Base-by-base conservation (phyloP, 2,797 vertebrate genomes). In the Danio aesculapii region DNA sequence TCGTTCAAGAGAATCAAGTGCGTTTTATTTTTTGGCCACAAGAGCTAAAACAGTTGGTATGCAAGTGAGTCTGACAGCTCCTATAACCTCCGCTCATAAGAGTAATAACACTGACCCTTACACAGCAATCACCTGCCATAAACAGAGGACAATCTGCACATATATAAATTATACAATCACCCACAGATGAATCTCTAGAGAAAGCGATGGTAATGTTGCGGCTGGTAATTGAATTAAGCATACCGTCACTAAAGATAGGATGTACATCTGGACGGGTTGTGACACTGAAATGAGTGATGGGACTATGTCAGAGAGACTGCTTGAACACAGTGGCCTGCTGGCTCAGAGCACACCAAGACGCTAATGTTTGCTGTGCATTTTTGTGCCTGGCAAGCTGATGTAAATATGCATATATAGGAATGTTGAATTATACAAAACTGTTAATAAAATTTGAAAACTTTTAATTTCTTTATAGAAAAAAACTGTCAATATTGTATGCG, bases 121-220 rank as follows among this genome's bases (percentile, higher is more conserved):
- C 88, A 90, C 81, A 87, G 85, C 86, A 85, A 81, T 74, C 72
- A 84, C 86, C 75, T 81, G 64, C 81, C 81, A 81, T 55, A 86
- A 89, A 85, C 87, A 89, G 84, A 88, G 74, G 68, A 86, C 79
- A 86, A 84, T 83, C 79, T 73, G 81, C 81, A 71, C 55, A 85
- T 61, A 59, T 89, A 88, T 89, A 83, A 88, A 90, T 89, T 87
- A 86, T 89, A 87, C 87, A 90, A 82, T 91, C 83, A 85, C 84
- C 82, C 76, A 43, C 78, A 79, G 84, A 91, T 81, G 77, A 87
- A 88, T 88, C 83, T 86, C 84, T 63, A 3, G 72, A 81, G 81
- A 85, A 84, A 81, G 78, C 84, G 79, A 79, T 75, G 49, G 77
- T 87, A 86, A 79, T 67, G 77, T 64, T 66, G 82, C 71, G 81